Percentiles rank a stretch among this genome's conserved stretches.
Evolutionary conservation across 2,797 vertebrate species (phyloP).

Genomic region (Poeciliopsis paucimaculata): DNA sequence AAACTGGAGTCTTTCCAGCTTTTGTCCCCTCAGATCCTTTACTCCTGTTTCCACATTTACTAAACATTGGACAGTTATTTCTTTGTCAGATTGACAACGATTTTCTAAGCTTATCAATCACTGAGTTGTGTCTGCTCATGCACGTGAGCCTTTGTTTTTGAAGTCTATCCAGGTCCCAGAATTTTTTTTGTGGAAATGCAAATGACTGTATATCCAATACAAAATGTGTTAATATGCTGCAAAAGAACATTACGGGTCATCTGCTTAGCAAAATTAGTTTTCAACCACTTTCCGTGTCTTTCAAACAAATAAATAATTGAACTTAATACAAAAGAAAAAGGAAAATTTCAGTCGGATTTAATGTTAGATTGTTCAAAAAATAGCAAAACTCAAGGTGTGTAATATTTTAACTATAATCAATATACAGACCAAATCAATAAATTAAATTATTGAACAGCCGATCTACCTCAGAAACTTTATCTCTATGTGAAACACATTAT

Average conservation of each 20-base stretch:
- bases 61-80: constrained; percentile 42
- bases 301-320: neutral
- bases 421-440: no score
- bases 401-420: neutral
- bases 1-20: constrained; percentile 69
- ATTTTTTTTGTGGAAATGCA: neutral
- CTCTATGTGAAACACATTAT: no score
- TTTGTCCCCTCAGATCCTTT: constrained; percentile 52
- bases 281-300: neutral
- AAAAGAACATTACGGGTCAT: neutral
- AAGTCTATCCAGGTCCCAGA: neutral
- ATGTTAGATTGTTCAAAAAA: neutral
- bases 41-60: constrained; percentile 53
- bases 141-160: neutral
- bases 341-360: neutral
- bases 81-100: constrained; percentile 24
- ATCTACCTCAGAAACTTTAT: no score
- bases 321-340: neutral
- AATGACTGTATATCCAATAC: neutral
- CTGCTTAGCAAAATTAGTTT: neutral
- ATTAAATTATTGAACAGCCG: no score
- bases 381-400: neutral
- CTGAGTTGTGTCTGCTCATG: constrained; percentile 23
- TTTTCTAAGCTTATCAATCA: constrained; percentile 33
- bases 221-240: neutral